Conservation (phyloP, 2,113 vertebrate genomes). For the human (Homo sapiens) region DNA sequence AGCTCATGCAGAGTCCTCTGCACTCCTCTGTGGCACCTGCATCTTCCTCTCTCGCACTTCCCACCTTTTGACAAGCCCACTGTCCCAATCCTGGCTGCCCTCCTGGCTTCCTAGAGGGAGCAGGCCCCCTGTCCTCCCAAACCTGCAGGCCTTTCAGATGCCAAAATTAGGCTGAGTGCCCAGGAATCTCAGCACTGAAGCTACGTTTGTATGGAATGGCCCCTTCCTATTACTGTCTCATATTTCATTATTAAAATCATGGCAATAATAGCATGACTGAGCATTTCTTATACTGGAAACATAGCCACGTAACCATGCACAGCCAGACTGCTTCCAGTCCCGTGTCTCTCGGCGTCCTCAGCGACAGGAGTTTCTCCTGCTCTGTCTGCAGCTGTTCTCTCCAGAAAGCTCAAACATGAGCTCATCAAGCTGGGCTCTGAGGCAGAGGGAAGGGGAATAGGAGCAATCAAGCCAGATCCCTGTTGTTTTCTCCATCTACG, state of each 20-base stretch:
- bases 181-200: neutral
- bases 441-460: neutral
- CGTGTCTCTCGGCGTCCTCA: neutral
- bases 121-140: neutral
- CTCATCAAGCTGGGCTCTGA: neutral
- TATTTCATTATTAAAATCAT: neutral
- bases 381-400: neutral
- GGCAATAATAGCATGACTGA: neutral
- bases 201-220: neutral
- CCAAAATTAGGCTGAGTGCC: neutral
- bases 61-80: neutral
- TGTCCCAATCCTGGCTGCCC: rapidly evolving
- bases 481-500: neutral
- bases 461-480: neutral
- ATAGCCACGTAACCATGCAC: neutral
- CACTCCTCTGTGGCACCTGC: neutral
- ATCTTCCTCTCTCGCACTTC: neutral
- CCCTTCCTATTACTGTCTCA: neutral
- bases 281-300: neutral
- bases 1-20: neutral
- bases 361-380: neutral
- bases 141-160: neutral
- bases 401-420: neutral
- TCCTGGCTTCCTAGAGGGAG: neutral
- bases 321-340: neutral